Evolutionary conservation across 2,888 invertebrate genomes (phyloP), one percentile per base, ranked within the genome.

Genomic region (Mystacides longicornis): DNA sequence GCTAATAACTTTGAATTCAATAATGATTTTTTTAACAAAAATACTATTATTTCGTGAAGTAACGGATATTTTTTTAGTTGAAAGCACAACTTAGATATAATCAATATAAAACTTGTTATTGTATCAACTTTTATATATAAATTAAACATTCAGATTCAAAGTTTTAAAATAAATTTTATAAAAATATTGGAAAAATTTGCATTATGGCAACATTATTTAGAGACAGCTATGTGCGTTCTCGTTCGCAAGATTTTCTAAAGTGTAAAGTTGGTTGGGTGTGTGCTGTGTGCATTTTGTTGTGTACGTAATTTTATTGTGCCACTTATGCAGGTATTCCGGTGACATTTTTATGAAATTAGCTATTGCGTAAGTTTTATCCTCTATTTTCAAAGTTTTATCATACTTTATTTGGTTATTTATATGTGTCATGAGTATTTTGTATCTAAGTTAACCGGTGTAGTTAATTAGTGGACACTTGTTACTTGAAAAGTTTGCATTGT

Each of bases 271-370:
- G 57, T 72, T 69, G 76, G 77, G 77, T 76, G 77, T 77, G 76
- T 76, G 74, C 75, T 73, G 77, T 77, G 76, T 76, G 74, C 75
- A 72, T 75, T 76, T 73, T 73, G 68, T 47, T 72, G 73, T 71
- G 71, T 74, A 74, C 75, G 74, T 76, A 51, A 54, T n/a, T 37
- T 37, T 37, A 37, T 54, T 75, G 75, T 77, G 75, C 77, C 75
- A 76, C 76, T 69, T 76, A 77, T 76, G 76, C 76, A 75, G 76
- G 75, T 73, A 71, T 71, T 74, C 72, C 75, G 76, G 76, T 75
- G 76, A 77, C 76, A 75, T 70, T 74, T 68, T 52, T 50, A 48
- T 55, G 48, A 53, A 33, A 45, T 50, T 46, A 49, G 47, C 49
- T 53, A 55, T 51, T 22, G 51, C 50, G 55, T 58, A 57, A 57